Evolutionary conservation across 2,888 invertebrate species (phyloP).

Genomic region (Cerastoderma edule): DNA sequence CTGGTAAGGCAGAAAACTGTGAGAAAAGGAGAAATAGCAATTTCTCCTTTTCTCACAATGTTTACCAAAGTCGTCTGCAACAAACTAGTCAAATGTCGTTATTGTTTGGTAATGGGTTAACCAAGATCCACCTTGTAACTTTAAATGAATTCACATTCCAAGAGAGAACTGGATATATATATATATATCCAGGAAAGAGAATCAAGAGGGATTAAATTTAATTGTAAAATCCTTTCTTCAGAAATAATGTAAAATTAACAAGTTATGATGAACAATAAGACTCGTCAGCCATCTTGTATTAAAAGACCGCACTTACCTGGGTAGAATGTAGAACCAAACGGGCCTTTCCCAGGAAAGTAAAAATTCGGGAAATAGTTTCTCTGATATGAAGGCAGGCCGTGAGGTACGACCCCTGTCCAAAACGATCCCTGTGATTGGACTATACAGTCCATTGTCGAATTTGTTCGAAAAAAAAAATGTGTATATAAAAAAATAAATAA

Average conservation of each 20-base stretch:
- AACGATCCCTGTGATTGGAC: constrained; percentile 67
- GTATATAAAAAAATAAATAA: constrained; percentile 31
- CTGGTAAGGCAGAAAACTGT: too few relatives aligned
- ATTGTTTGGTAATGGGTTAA: too few relatives aligned
- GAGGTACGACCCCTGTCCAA: constrained; percentile 70
- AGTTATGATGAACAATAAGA: neutral
- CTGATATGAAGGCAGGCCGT: constrained; percentile 64
- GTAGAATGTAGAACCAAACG: constrained; percentile 62
- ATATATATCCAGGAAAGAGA: too few relatives aligned
- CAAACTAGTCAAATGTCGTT: too few relatives aligned
- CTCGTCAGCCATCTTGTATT: constrained; percentile 26
- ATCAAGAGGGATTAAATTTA: too few relatives aligned
- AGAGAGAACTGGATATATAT: too few relatives aligned
- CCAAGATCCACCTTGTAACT: too few relatives aligned
- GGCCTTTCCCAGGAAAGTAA: constrained; percentile 67
- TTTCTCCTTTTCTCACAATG: too few relatives aligned
- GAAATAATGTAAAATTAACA: neutral
- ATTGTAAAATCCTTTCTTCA: too few relatives aligned
- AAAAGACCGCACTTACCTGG: constrained; percentile 58
- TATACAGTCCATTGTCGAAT: constrained; percentile 70
- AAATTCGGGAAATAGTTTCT: constrained; percentile 67
- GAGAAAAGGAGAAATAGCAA: too few relatives aligned
- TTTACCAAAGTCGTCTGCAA: too few relatives aligned
- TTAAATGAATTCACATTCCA: too few relatives aligned
- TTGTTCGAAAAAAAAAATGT: constrained; percentile 24